Conservation (phyloP, 2,888 invertebrate genomes). For the Stratiomys singularior region DNA sequence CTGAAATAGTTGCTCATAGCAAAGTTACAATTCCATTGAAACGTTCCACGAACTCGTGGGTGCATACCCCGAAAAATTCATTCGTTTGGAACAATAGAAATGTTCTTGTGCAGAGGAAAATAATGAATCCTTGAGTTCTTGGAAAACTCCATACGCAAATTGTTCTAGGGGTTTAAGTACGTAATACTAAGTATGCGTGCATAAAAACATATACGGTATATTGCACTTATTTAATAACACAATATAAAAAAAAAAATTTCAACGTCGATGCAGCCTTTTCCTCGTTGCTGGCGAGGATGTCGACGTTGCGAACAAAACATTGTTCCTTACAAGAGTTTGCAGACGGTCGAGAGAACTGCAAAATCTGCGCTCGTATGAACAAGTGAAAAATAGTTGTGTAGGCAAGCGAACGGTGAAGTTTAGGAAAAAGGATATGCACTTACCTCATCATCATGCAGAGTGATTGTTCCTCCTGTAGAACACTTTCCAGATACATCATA, state of each 20-base stretch:
- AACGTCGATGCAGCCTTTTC: not conserved
- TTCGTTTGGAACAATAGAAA: not conserved
- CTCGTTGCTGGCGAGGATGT: too few species aligned
- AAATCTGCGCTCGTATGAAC: too few species aligned
- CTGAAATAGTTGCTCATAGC: not conserved
- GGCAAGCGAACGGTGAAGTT: not conserved
- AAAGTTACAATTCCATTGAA: too few species aligned
- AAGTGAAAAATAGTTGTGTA: not conserved
- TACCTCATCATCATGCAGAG: constrained; percentile 97
- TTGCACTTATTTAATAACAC: not conserved
- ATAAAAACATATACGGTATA: too few species aligned
- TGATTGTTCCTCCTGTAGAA: constrained; percentile 92
- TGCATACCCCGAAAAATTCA: not conserved
- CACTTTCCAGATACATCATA: constrained; percentile 99
- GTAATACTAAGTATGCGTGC: too few species aligned
- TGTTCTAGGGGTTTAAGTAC: not conserved
- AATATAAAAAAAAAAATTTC: not conserved
- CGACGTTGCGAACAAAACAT: not conserved
- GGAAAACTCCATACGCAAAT: not conserved
- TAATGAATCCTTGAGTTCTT: not conserved
- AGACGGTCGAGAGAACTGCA: too few species aligned
- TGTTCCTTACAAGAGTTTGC: not conserved
- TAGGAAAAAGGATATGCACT: constrained; percentile 52
- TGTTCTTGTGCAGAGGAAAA: not conserved
- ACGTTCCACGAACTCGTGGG: too few species aligned